Conservation (phyloP, 2,888 invertebrate species). For the Chloromyia formosa region DNA sequence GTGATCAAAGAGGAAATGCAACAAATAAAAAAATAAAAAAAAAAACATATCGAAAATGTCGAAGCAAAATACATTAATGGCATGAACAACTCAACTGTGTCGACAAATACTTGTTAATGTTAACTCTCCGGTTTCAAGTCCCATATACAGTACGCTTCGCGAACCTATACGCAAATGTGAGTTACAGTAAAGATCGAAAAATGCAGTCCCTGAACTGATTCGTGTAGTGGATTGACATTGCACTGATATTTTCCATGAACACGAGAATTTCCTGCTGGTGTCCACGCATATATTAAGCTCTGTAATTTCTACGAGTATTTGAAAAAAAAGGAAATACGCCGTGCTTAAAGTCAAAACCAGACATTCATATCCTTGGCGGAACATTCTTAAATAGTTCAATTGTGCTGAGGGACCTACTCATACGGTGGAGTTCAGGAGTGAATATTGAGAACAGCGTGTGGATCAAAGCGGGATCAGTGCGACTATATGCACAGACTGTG, state of each 20-base stretch:
- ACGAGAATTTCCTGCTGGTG: slow-evolving; percentile 25
- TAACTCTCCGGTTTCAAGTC: no score
- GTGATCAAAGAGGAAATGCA: neutral
- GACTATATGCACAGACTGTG: no score
- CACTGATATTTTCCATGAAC: neutral
- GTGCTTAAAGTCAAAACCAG: no score
- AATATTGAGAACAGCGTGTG: no score
- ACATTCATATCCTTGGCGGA: no score
- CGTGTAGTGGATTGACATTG: slow-evolving; percentile 2
- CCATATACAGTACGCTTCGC: no score
- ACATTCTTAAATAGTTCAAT: no score
- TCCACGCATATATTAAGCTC: slow-evolving; percentile 20
- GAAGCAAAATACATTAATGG: slow-evolving; percentile 8
- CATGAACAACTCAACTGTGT: neutral
- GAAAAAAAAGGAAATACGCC: no score
- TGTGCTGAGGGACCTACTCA: no score
- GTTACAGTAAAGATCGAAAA: slow-evolving; percentile 39
- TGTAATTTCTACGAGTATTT: no score
- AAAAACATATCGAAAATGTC: neutral
- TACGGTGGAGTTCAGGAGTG: no score
- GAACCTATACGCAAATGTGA: neutral
- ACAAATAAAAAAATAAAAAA: slow-evolving; percentile 25
- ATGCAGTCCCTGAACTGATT: slow-evolving; percentile 30
- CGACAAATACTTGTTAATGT: neutral
- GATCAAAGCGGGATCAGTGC: no score